phyloP scores from a whole-genome alignment of 2,888 invertebrate species.

The Dusona sp. region DNA sequence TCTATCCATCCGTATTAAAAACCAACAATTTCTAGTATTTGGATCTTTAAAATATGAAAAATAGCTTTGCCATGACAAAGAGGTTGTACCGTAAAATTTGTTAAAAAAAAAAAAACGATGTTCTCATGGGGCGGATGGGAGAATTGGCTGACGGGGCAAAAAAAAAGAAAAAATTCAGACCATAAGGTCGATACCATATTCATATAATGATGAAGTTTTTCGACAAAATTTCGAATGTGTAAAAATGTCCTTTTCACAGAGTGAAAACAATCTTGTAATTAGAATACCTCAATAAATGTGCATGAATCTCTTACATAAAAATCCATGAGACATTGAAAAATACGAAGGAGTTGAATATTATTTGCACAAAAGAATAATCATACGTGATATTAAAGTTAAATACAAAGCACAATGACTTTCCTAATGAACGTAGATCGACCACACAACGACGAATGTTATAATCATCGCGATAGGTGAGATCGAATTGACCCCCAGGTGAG shows the following conservation, averaged over 20 bases:
- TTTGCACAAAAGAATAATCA: background rate
- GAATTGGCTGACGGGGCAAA: background rate
- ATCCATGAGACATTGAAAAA: background rate
- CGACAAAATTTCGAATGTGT: background rate
- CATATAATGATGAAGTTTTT: background rate
- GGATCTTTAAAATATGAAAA: too few relatives aligned
- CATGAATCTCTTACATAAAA: too few relatives aligned
- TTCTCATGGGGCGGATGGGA: background rate
- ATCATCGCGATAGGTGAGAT: conserved; percentile 42
- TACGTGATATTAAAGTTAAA: background rate
- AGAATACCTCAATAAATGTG: background rate
- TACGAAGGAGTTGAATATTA: background rate
- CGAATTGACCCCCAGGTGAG: conserved; percentile 62
- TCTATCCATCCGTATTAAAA: too few relatives aligned
- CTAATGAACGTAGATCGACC: conserved; percentile 31
- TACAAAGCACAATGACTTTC: background rate
- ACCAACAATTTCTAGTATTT: too few relatives aligned
- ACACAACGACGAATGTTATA: conserved; percentile 17
- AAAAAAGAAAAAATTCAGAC: background rate
- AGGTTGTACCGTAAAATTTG: background rate
- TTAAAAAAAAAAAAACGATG: background rate
- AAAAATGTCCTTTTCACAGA: background rate
- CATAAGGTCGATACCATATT: background rate
- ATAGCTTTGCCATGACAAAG: background rate
- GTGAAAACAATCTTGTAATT: background rate